phyloP scores from a whole-genome alignment of 2,113 vertebrate species.

The Capreolus pygargus region DNA sequence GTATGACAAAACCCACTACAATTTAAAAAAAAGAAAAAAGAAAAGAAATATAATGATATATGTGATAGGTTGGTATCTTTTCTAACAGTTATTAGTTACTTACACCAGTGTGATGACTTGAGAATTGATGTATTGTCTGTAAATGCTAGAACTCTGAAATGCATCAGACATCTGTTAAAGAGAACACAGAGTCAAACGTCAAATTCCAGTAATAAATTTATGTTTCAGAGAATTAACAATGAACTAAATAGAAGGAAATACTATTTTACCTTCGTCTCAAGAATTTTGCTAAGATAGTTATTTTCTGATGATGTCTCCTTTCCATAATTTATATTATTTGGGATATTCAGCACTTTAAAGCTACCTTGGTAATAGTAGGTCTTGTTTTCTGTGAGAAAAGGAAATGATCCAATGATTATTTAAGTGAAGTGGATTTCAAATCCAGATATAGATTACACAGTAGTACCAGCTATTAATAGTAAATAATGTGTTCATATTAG shows the following conservation, averaged over 20 bases:
- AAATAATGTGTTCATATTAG: background rate
- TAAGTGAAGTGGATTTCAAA: background rate
- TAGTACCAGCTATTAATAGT: background rate
- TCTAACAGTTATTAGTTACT: conserved; percentile 40
- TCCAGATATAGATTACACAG: background rate
- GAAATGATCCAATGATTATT: conserved; percentile 31
- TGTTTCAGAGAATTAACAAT: conserved; percentile 25
- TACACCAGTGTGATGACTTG: conserved; percentile 68
- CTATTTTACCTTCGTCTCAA: conserved; percentile 80
- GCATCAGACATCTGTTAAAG: conserved; percentile 68
- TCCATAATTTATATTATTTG: conserved; percentile 67
- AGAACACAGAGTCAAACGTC: conserved; percentile 30
- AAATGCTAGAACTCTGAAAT: conserved; percentile 66
- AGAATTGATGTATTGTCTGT: conserved; percentile 69
- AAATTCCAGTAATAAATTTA: background rate
- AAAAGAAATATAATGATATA: background rate
- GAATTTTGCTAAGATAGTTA: conserved; percentile 76
- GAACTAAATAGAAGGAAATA: background rate
- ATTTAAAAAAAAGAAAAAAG: no score
- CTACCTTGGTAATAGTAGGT: conserved; percentile 77
- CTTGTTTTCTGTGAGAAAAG: conserved; percentile 71
- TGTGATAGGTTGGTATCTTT: background rate
- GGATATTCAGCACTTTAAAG: conserved; percentile 72
- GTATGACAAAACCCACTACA: no score
- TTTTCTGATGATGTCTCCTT: conserved; percentile 80